These are phyloP conservation scores for Emydoidea blandingii DNA, from an alignment of 2,797 vertebrate species.

Conservation along the genomic window DNA sequence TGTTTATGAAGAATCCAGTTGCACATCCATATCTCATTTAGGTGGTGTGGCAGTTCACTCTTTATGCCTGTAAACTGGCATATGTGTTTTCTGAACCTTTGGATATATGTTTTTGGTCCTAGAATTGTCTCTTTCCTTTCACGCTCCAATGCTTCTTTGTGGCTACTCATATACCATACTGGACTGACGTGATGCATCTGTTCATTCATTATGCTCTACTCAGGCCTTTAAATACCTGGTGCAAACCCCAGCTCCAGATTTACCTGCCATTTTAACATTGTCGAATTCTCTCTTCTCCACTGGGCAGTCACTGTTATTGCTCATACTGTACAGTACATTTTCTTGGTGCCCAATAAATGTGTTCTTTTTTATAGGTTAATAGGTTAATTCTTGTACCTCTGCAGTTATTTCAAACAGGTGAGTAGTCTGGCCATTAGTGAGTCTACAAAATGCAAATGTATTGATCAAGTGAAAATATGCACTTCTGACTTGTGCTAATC, in stretches of 20 bases:
- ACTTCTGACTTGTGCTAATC: slow-evolving; percentile 74
- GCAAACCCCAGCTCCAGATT: slow-evolving; percentile 72
- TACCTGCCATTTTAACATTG: slow-evolving; percentile 69
- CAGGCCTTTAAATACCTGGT: slow-evolving; percentile 70
- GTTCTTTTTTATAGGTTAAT: slow-evolving; percentile 50
- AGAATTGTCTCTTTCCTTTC: slow-evolving; percentile 24
- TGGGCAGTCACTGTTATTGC: slow-evolving; percentile 62
- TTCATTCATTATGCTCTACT: slow-evolving; percentile 65
- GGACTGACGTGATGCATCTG: slow-evolving; percentile 66
- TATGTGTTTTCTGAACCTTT: slow-evolving; percentile 28
- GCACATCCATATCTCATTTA: neutral
- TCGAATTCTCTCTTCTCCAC: slow-evolving; percentile 29
- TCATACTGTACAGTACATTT: slow-evolving; percentile 59
- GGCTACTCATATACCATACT: slow-evolving; percentile 57
- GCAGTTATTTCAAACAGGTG: slow-evolving; percentile 72
- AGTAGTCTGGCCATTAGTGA: slow-evolving; percentile 57
- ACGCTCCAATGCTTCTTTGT: slow-evolving; percentile 54
- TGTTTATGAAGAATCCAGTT: neutral
- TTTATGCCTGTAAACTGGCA: neutral
- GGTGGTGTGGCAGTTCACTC: neutral
- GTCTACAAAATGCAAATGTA: slow-evolving; percentile 62
- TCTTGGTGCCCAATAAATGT: slow-evolving; percentile 51
- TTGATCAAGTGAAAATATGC: slow-evolving; percentile 70
- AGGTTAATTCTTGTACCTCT: slow-evolving; percentile 56
- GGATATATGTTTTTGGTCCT: slow-evolving; percentile 7